Evolutionary conservation across 2,888 invertebrate genomes (phyloP).

Genomic region (Frankliniella intonsa): DNA sequence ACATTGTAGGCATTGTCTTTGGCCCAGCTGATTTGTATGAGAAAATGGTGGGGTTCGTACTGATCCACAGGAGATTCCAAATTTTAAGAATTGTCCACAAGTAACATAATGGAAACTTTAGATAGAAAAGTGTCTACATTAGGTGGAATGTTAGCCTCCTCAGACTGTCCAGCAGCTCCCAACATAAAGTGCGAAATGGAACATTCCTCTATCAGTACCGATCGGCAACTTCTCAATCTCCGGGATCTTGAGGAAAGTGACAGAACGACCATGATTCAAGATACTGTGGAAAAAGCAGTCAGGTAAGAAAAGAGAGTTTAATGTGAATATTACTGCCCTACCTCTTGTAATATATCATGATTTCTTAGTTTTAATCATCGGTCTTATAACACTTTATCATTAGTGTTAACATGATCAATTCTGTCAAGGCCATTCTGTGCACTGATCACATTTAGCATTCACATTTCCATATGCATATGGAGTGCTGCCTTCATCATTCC

Average conservation of each 20-base stretch:
- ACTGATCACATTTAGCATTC: conserved; percentile 20
- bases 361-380: no score
- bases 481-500: neutral
- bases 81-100: neutral
- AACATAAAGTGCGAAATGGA: conserved; percentile 18
- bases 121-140: neutral
- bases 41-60: conserved; percentile 16
- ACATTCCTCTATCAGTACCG: neutral
- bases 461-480: conserved; percentile 26
- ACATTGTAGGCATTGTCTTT: neutral
- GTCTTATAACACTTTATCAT: neutral
- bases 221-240: conserved; percentile 19
- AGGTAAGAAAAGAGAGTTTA: neutral
- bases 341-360: no score
- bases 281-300: conserved; percentile 11
- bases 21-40: conserved; percentile 22
- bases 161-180: neutral
- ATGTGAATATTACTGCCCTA: no score
- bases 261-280: conserved; percentile 23
- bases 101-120: neutral
- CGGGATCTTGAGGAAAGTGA: conserved; percentile 11
- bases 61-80: neutral
- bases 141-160: neutral
- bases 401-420: neutral
- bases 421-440: conserved; percentile 11